Conservation (phyloP, 2,797 vertebrate genomes). For the Phalanger gymnotis region DNA sequence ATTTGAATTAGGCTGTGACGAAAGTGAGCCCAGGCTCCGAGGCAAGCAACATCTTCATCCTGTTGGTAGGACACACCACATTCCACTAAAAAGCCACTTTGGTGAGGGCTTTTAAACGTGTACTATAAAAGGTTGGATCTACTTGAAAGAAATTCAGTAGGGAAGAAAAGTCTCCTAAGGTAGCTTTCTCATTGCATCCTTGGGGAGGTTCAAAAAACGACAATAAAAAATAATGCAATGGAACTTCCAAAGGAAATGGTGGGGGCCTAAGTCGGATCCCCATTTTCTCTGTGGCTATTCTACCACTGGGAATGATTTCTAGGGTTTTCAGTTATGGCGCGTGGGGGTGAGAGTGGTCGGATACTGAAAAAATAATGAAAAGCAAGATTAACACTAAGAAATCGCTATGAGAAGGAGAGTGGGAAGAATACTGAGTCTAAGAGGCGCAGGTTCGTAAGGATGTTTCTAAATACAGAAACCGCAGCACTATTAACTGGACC, state of each 20-base stretch:
- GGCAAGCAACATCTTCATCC: neutral
- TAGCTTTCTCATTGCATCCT: neutral
- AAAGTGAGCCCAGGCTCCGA: neutral
- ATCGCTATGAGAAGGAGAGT: neutral
- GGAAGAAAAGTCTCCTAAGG: neutral
- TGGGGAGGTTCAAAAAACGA: neutral
- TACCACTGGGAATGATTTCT: slow-evolving; percentile 54
- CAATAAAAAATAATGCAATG: neutral
- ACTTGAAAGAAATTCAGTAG: neutral
- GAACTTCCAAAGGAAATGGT: neutral
- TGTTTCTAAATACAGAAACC: neutral
- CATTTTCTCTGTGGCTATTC: slow-evolving; percentile 28
- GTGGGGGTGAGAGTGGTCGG: neutral
- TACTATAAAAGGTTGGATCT: neutral
- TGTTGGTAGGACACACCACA: neutral
- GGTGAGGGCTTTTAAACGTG: neutral
- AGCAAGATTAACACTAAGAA: neutral
- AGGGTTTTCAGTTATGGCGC: slow-evolving; percentile 74
- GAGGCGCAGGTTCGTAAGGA: neutral
- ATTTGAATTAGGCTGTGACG: neutral
- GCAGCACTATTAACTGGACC: neutral
- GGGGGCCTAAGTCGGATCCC: neutral
- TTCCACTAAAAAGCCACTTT: neutral
- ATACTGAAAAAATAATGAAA: neutral
- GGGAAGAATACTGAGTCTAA: neutral